Base-by-base conservation (phyloP, 1,140 invertebrate genomes). In the Neotoxoptera formosana region DNA sequence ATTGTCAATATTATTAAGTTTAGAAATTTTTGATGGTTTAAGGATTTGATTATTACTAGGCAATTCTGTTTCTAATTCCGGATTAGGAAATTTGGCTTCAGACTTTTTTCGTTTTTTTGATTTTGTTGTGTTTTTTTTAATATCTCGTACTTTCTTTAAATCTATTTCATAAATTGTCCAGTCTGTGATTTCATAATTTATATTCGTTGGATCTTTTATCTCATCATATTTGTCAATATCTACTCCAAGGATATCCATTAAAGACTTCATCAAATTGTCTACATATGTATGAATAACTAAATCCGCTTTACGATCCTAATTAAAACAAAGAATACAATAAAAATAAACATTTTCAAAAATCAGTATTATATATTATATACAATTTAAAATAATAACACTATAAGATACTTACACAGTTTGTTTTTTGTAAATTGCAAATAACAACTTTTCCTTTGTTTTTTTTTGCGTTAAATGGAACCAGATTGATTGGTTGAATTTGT, bases 401-500 rank as follows among this genome's bases (percentile, higher is more conserved):
- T 34, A 36, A 41, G 6, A 91, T 93, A 96, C 96, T 96, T 96
- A 98, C 98, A 96, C 99, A 98, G 96, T 99, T 99, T 34, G 99
- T 99, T 76, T 98, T 97, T 95, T 99, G 99, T 53, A 99, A 96
- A 96, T 99, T 99, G 92, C 99, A 98, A 94, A 99, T 98, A 14
- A 99, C 98, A 87, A 99, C 95, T 95, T 97, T 98, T 84, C 97
- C 97, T 95, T 94, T 91, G 45, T 94, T 94, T 95, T 98, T 98
- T 94, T 98, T 98, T 47, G 97, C 97, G 94, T 97, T 96, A 36
- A 99, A 95, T 53, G 99, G 99, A 94, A 99, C 96, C 95, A 98
- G 98, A 56, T 98, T 99, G 96, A 98, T 99, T 90, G 99, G 99
- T 94, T 99, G 96, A 94, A 99, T 99, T 96, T 99, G 99, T 84